Base-by-base conservation (phyloP, 2,797 vertebrate species). In the Melopsittacus undulatus region DNA sequence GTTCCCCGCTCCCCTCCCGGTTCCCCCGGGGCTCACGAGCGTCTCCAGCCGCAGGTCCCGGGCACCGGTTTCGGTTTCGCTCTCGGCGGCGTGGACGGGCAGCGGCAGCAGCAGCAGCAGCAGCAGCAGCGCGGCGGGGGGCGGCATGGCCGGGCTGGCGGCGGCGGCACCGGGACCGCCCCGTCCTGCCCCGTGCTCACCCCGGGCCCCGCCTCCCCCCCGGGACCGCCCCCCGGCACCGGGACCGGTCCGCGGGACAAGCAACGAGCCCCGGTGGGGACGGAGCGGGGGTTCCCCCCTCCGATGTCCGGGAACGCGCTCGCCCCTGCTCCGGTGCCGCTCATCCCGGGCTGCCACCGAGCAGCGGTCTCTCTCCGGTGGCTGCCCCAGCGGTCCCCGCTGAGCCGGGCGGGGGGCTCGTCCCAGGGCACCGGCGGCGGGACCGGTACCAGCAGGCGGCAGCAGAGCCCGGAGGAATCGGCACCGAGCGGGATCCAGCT, bases 21-120 rank as follows among this genome's bases (percentile, higher is more conserved):
- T 2, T 26, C 56, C 32, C 32, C 18, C 16, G 45, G 7, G 18
- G 26, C 93, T 90, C 87, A 94, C 98, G 94, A 98, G 92, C 20
- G 97, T 98, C 90, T 98, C 97, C 85, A 98, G 92, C 74, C 95
- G 97, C n/a, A 98, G 96, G 57, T 85, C 96, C 70, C 91, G 96
- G 49, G 86, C 52, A 2, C 96, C 96, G 56, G 94, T 97, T 95
- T 96, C 97, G 69, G 90, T 96, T 93, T 97, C 94, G 69, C 74
- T 81, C 84, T 83, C 96, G 34, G 74, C 48, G 40, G 96, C 90
- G 73, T 40, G 4, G 89, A 68, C 87, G 81, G 90, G 51, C 27
- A 14, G 88, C 88, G 94, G 64, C 49, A 92, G 29, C 20, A 94
- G 27, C 76, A 87, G 70, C 84, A 82, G 64, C 61, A 92, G 24